Evolutionary conservation across 2,113 vertebrate species (phyloP), one percentile per base, ranked within the genome.

Genomic region (Myanophis thanlyinensis): DNA sequence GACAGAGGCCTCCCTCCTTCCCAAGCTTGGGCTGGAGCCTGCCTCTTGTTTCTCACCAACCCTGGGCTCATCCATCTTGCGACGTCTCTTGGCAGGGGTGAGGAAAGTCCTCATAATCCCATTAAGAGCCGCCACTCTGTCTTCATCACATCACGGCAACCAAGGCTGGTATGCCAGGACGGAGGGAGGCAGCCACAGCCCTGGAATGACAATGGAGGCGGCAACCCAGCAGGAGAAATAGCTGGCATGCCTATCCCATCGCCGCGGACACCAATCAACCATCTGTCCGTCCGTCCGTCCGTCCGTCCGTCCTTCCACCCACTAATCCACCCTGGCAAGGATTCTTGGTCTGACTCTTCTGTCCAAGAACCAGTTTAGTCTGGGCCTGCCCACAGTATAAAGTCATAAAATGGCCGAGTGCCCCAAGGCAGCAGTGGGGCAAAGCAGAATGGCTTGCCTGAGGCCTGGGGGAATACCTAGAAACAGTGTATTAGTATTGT

Each of bases 111-210:
- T 96, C 94, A 91, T 96, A 97, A 97, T 97, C 97, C 96, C 96
- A 97, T 97, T 97, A 97, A 51, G 3, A 30, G 53, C 94, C 94
- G 91, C 59, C 85, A 92, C 94, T 90, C 94, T 67, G 93, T 93
- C 96, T 96, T 95, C 96, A 85, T 47, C 94, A 95, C 96, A 95
- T 95, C 97, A 95, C 95, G 85, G 97, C 97, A 97, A 97, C 97
- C 94, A 89, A 94, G 94, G 88, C 95, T 97, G 97, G 97, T 97
- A 97, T 97, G 97, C 96, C 91, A 91, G 91, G 95, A 93, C 54
- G 11, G 89, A 88, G 89, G 92, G 92, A 91, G 93, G 86, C 93
- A 94, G 91, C 90, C 90, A 27, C 1, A 51, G 86, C 53, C 59
- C 85, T 89, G 92, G 92, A 92, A 56, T 67, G 93, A 93, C 95